Evolutionary conservation across 2,113 vertebrate species (phyloP).

Genomic region (Chloebia gouldiae): DNA sequence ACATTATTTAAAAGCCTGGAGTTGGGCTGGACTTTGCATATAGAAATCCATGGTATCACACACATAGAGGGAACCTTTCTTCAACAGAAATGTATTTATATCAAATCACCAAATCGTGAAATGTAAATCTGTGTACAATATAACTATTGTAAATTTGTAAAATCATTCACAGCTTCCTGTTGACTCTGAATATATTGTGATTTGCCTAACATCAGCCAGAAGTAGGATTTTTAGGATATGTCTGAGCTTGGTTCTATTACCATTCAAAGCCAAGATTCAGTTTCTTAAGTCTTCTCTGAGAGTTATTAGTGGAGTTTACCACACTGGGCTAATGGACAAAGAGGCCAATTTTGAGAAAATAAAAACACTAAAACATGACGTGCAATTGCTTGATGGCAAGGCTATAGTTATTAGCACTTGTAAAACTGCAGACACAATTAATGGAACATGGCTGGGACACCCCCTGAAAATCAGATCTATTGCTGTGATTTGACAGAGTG

Average conservation of each 20-base stretch:
- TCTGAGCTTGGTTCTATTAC: background rate
- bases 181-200: background rate
- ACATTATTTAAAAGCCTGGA: background rate
- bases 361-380: background rate
- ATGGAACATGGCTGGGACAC: background rate
- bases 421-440: background rate
- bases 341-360: background rate
- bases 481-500: background rate
- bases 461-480: background rate
- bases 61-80: background rate
- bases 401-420: background rate
- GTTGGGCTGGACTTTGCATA: background rate
- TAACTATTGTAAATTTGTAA: background rate
- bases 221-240: background rate
- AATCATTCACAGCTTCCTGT: background rate
- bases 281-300: background rate
- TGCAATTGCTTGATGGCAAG: background rate
- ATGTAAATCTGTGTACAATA: background rate
- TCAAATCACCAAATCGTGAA: constrained; percentile 35
- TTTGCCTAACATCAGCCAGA: background rate
- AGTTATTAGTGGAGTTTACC: background rate
- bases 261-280: background rate
- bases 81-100: background rate
- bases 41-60: background rate
- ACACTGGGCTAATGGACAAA: background rate